Conservation (phyloP, 2,797 vertebrate genomes). For the Antrozous pallidus region DNA sequence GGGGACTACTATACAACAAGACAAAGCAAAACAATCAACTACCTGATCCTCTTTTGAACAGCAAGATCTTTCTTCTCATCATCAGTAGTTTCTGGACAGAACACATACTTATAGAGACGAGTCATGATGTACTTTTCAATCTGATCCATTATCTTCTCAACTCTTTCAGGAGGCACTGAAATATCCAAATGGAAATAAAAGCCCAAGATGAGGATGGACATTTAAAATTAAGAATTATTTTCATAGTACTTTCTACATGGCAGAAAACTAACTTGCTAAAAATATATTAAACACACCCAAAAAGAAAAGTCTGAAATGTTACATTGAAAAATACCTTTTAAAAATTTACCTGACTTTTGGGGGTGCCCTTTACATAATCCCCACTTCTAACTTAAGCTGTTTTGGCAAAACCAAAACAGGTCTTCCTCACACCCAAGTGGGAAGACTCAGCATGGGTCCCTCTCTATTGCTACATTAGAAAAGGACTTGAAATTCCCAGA, state of each 20-base stretch:
- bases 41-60: slow-evolving; percentile 95
- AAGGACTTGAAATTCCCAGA: neutral
- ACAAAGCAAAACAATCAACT: slow-evolving; percentile 5
- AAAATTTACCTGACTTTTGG: neutral
- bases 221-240: neutral
- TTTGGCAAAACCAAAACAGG: neutral
- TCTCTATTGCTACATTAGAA: neutral
- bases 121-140: slow-evolving; percentile 98
- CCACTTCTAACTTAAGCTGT: neutral
- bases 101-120: slow-evolving; percentile 95
- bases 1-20: neutral
- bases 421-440: neutral
- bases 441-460: neutral
- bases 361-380: neutral
- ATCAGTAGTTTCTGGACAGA: slow-evolving; percentile 96
- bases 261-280: slow-evolving; percentile 34
- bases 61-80: slow-evolving; percentile 97
- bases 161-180: slow-evolving; percentile 91
- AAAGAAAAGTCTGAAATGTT: neutral
- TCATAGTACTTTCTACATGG: neutral
- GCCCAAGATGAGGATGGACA: neutral
- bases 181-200: slow-evolving; percentile 42
- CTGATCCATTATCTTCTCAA: slow-evolving; percentile 96
- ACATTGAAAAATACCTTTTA: neutral
- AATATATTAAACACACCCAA: slow-evolving; percentile 10